A percentile compares a stretch with the other conserved stretches of the same genome.
Evolutionary conservation across 64 coral and sea anemone species (phyloP).

Genomic region (Montipora capricornis): DNA sequence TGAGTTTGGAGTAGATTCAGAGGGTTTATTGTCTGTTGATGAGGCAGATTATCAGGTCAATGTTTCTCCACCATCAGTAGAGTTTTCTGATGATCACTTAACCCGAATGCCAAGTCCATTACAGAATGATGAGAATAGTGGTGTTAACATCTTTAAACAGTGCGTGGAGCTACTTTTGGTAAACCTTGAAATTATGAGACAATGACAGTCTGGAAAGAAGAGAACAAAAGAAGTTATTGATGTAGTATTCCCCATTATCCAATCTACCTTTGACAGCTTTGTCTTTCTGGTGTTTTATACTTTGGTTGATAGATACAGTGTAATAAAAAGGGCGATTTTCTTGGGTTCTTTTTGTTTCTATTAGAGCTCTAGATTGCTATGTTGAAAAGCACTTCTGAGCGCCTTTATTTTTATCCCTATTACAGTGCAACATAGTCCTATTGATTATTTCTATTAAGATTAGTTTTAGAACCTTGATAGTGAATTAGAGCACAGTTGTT

Average conservation of each 20-base stretch:
- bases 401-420: neutral
- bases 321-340: neutral
- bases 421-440: neutral
- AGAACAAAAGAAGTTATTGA: neutral
- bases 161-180: slow-evolving; percentile 56
- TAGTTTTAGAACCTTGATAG: neutral
- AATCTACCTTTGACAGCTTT: neutral
- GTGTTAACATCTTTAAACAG: slow-evolving; percentile 46
- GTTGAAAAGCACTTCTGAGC: neutral
- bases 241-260: neutral
- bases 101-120: slow-evolving; percentile 45
- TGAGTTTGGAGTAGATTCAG: slow-evolving; percentile 52
- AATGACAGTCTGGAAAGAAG: slow-evolving; percentile 15
- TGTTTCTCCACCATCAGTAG: slow-evolving; percentile 21
- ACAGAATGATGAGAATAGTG: slow-evolving; percentile 73
- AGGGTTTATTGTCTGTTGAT: slow-evolving; percentile 61
- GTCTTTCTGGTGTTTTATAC: neutral
- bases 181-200: neutral
- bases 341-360: neutral
- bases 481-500: neutral
- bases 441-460: neutral
- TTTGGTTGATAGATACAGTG: neutral
- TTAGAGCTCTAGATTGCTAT: neutral
- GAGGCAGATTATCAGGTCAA: slow-evolving; percentile 73
- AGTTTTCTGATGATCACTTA: slow-evolving; percentile 40